Evolutionary conservation across 2,888 invertebrate genomes (phyloP), one percentile per base, ranked within the genome.

Genomic region (Drosophila meridiana): DNA sequence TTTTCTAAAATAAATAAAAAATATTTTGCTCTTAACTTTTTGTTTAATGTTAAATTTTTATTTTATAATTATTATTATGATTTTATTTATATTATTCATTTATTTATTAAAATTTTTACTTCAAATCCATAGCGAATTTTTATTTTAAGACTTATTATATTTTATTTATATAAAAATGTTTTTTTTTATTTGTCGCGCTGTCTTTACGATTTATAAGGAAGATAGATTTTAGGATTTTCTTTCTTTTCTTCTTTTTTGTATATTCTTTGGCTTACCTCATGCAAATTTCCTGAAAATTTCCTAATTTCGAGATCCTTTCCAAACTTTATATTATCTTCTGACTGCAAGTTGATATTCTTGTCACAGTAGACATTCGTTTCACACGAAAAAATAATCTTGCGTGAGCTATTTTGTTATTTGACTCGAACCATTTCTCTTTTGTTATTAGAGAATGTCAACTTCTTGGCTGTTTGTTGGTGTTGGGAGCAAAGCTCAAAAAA

Each of bases 361-460:
- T 0, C 14, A 4, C 34, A 55, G 32, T 53, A 11, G 50, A 50
- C 62, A 68, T 55, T 48, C 72, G 53, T 48, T 45, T 26, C 36
- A 13, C 20, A 30, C 38, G 13, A 4, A n/a, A 28, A 56, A 43
- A 50, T 32, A 63, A 43, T 34, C 45, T 63, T 34, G 53, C 60
- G 45, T 67, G 57, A 57, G 62, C 45, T 56, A 48, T 64, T 63
- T 60, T 45, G 47, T 64, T 67, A 56, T 57, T 50, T 67, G 59
- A 32, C 30, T 55, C 9, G 26, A 32, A 58, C 42, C 52, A 78
- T 84, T 84, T 78, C 68, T 76, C 78, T 69, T 62, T 60, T 72
- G 73, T 62, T 69, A 53, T 70, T 76, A 64, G 70, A 73, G 40
- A 80, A 69, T 84, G 83, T 83, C 84, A 82, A 73, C 65, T 63